Evolutionary conservation across 2,113 vertebrate genomes (phyloP).

Genomic region (Telmatochromis sp.): DNA sequence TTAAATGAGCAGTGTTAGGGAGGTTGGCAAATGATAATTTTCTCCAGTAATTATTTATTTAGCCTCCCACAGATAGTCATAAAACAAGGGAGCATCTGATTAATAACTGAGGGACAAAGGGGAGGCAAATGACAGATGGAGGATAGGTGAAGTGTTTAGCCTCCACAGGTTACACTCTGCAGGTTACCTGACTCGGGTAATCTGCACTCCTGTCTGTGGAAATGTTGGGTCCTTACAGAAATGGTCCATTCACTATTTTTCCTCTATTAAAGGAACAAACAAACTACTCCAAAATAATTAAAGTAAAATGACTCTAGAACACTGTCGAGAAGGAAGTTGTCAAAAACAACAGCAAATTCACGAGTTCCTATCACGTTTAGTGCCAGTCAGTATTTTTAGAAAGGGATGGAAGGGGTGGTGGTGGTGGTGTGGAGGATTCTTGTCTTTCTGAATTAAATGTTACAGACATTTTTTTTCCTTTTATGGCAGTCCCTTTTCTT

Average conservation of each 20-base stretch:
- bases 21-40: neutral
- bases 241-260: neutral
- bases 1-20: neutral
- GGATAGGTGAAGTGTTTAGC: conserved; percentile 23
- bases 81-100: conserved; percentile 13
- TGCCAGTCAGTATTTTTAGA: neutral
- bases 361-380: neutral
- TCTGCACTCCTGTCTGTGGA: neutral
- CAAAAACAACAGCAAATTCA: neutral
- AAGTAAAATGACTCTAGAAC: neutral
- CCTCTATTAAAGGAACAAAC: neutral
- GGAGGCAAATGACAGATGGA: conserved; percentile 43
- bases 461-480: neutral
- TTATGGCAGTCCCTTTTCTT: neutral
- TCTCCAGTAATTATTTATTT: conserved; percentile 12
- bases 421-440: neutral
- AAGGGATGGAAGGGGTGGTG: neutral
- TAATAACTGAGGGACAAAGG: conserved; percentile 38
- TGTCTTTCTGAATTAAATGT: neutral
- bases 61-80: conserved; percentile 19
- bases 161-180: conserved; percentile 16
- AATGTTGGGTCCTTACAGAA: neutral
- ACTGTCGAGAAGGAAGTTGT: neutral
- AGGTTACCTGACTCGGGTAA: neutral
- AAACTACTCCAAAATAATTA: neutral